Evolutionary conservation across 1,140 invertebrate species (phyloP), one percentile per base, ranked within the genome.

Genomic region (Battus philenor): DNA sequence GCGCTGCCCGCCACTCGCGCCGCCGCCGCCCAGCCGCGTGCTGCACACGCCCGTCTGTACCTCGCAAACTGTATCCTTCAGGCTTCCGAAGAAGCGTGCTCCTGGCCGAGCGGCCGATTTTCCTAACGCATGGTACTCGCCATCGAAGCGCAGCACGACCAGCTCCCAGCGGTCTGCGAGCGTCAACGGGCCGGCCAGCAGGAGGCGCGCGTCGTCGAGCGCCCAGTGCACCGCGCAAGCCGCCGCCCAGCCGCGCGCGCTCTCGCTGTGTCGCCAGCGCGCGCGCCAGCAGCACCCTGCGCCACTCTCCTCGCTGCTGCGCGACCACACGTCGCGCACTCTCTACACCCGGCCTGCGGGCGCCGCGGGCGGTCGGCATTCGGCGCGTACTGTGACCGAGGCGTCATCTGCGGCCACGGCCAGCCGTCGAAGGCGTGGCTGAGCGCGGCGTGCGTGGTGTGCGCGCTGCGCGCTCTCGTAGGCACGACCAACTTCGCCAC

Each of bases 241-340:
- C 62, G 22, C 41, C 46, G 36, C 53, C 45, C 58, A 56, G 56
- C 38, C 56, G 51, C 30, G 56, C 52, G 24, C 44, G 34, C 44
- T 89, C 92, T 83, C 11, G 90, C 93, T 48, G 47, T 58, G 61
- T 2, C 31, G 45, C 38, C 58, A 54, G 2, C 34, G 32, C 1
- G 8, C 17, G 12, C 45, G 89, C 90, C 52, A 92, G 94, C 79
- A 79, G n/a, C n/a, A n/a, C n/a, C n/a, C n/a, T n/a, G n/a, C n/a
- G n/a, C n/a, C n/a, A n/a, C n/a, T n/a, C n/a, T n/a, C n/a, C 4
- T n/a, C n/a, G 7, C 7, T n/a, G n/a, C 32, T n/a, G 10, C 24
- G 32, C 33, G 29, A 34, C 54, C 54, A 54, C 13, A 20, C 7
- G 3, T n/a, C n/a, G n/a, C n/a, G n/a, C n/a, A n/a, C n/a, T n/a